phyloP scores from a whole-genome alignment of 2,113 vertebrate species.

The human region DNA sequence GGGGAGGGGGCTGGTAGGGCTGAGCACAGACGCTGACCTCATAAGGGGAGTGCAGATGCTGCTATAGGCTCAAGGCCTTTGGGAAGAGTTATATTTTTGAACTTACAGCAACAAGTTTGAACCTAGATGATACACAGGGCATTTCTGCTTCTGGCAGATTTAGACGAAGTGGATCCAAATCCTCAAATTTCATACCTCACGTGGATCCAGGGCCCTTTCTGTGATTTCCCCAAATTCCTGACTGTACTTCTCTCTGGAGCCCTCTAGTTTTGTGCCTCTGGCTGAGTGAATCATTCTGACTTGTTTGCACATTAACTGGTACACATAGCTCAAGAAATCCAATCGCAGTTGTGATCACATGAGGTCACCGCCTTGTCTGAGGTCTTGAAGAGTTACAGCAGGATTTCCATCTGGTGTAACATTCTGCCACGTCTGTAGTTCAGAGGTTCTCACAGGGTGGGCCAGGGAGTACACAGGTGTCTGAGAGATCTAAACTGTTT shows the following conservation, averaged over 20 bases:
- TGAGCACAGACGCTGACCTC: slow-evolving; percentile 8
- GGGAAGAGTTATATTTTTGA: background rate
- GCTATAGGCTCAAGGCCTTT: background rate
- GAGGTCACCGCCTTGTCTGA: background rate
- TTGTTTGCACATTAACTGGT: background rate
- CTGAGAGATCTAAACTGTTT: background rate
- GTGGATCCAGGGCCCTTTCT: background rate
- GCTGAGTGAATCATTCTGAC: background rate
- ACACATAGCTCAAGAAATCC: background rate
- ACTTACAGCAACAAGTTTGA: background rate
- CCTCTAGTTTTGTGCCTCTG: background rate
- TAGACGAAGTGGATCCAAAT: background rate
- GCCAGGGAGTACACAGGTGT: background rate
- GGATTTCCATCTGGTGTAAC: background rate
- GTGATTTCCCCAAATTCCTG: background rate
- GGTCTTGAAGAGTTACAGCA: background rate
- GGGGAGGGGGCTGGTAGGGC: no score
- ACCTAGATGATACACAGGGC: background rate
- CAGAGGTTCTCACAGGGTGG: background rate
- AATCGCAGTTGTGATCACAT: no score
- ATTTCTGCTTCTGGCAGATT: background rate
- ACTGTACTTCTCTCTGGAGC: background rate
- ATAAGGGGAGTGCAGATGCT: background rate
- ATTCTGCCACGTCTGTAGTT: background rate
- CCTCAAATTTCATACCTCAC: background rate